Base-by-base conservation (phyloP, 2,113 vertebrate genomes). In the Lagenorhynchus albirostris region DNA sequence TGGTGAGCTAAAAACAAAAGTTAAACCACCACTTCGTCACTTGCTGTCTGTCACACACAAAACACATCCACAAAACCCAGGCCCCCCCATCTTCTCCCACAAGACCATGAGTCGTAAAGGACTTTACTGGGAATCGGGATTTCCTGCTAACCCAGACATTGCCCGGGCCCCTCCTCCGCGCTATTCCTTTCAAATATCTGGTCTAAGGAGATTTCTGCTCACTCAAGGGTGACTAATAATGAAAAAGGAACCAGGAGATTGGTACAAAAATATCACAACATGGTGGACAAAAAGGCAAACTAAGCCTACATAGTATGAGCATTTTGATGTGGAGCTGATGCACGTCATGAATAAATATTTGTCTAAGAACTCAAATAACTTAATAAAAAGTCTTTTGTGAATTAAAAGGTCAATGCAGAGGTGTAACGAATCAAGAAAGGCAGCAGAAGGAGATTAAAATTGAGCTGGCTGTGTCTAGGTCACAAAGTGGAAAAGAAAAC, bases 301-400 rank as follows among this genome's bases (percentile, higher is more conserved):
- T 58, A 87, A 94, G 23, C 3, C 18, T 79, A 80, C 0, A 47
- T 3, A 60, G 12, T 68, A 38, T 50, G 29, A 91, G 84, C 33
- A 81, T 91, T 92, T 93, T 74, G 60, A 71, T 63, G 71, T 84
- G 58, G 25, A 79, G 2, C 29, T 90, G 36, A 87, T 92, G 70
- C 87, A 97, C 96, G 92, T 95, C 20, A 67, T 81, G 58, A 88
- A n/a, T 88, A 62, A 47, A 95, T 94, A 90, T 86, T 94, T 86
- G 80, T 94, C 63, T 73, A 95, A 96, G 79, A 82, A 65, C 68
- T 79, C 62, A 94, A 74, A 94, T 55, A 93, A 93, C 2, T 13
- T 76, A 68, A 90, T 6, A 90, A 88, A 93, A 73, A 83, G 4
- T 60, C 36, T 33, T 91, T 55, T 83, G 29, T 81, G 58, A 94